Evolutionary conservation across 2,888 invertebrate species (phyloP), one percentile per base, ranked within the genome.

Genomic region (Acronicta leporina): DNA sequence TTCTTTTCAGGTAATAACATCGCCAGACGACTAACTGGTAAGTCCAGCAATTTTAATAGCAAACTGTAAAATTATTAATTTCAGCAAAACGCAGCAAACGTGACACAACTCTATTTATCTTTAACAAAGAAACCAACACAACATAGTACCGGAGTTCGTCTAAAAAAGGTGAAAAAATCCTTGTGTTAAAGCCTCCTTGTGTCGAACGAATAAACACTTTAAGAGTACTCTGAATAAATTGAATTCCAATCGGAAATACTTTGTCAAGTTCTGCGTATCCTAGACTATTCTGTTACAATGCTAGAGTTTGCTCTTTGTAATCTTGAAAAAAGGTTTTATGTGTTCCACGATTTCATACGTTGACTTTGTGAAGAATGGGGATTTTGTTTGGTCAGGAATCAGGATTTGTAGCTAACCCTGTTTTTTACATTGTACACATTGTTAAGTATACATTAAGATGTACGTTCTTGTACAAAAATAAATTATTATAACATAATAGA

Each of bases 221-320:
- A 69, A 79, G 65, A 75, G 82, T 84, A 79, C 87, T 89, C 79
- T 75, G 84, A 80, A 83, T 85, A 87, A 84, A 89, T 89, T 88
- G 87, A 81, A 87, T 85, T 75, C 70, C 83, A 83, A 79, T 82
- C 75, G 81, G 79, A 80, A 85, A 84, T 81, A 80, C 82, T 81
- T 79, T 75, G 78, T 77, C 73, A 70, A 79, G 74, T 53, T 63
- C 68, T 73, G 58, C 25, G 57, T 27, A 40, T 65, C 66, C 66
- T 65, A 63, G 60, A 77, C 79, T 69, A 71, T 74, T 68, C 55
- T 57, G 63, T 63, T 46, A 57, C 68, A 73, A 64, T 68, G 48
- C 59, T 59, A 60, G 52, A 63, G 63, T 61, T 71, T 58, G 43
- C 48, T 72, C 62, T 54, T 62, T 68, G 75, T 69, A 52, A 73